Base-by-base conservation (phyloP, 2,113 vertebrate genomes). In the Smithornis capensis region DNA sequence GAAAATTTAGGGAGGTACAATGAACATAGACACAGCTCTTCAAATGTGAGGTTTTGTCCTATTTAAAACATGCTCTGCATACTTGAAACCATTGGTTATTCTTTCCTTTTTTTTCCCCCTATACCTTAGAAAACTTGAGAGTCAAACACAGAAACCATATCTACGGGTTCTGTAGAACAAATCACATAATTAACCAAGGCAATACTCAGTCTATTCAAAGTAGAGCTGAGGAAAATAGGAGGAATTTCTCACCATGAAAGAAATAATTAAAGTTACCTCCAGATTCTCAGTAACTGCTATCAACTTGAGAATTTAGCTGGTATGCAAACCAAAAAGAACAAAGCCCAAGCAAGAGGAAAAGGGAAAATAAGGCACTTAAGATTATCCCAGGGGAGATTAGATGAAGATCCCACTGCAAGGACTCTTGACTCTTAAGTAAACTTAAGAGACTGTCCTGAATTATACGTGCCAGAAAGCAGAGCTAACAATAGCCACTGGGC, bases 301-400 rank as follows among this genome's bases (percentile, higher is more conserved):
- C 71, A 62, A 16, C 77, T 89, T 40, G 67, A 86, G 63, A 95
- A 90, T 70, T 86, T 57, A 80, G 37, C 38, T 17, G 4, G 35
- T 37, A 12, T 28, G 44, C 60, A 92, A 93, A 83, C 71, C 35
- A 59, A 57, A 94, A 91, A 37, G 71, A 68, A 91, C 75, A 94
- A 93, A 91, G 71, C 59, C 38, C 12, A 35, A 35, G 75, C 75
- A 70, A 50, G 47, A 90, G 42, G 5, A 81, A 91, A 64, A 93
- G 49, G 57, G 75, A 93, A 95, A 96, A 94, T 60, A 71, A 88
- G 69, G 74, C 68, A 90, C 84, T 95, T 92, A 64, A 85, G 60
- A 23, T 50, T 64, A 17, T 80, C 83, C 79, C 79, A 45, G 79
- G 76, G 73, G 90, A 95, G 92, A 96, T 96, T 91, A 97, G 73